Evolutionary conservation across 37 sponge, comb jelly and placozoan genomes (phyloP), one percentile per base, ranked within the genome.

Genomic region (Axinella damicornis): DNA sequence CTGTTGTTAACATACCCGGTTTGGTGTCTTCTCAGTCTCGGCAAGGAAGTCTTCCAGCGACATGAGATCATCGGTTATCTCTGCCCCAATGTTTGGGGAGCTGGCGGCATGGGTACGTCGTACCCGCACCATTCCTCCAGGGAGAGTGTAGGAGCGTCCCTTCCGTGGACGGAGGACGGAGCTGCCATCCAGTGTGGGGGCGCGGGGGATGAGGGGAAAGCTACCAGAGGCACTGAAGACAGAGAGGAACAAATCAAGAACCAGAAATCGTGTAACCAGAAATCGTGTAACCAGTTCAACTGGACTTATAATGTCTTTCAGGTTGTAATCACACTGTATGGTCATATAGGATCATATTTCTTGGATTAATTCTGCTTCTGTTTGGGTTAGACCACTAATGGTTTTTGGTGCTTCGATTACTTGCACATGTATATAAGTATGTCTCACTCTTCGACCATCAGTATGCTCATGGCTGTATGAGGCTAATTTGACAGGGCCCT

Each of bases 11-110:
- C 74, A 35, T 53, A 80, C 83, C 57, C 81, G 63, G 69, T 90
- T 90, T 22, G 94, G 94, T 5, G 91, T 90, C 74, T 86, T 89
- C 68, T 90, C 81, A 64, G 74, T 81, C 63, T 94, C 94, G 0
- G 79, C 76, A 11, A 94, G 80, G 84, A 94, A 94, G 40, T 94
- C 94, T 35, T 90, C 91, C 46, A 94, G 80, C 22, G 94, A 84
- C 76, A 94, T 79, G 36, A 94, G 81, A 38, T 88, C 84, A 21
- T 24, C 37, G 0, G 69, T 21, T 14, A 35, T 71, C 53, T 74
- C 81, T 30, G 66, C 64, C 24, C 54, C 76, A 13, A 71, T 14
- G 20, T 17, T 68, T 25, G 64, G 65, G 12, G 66, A 28, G 21
- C 36, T 25, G 22, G 87, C 57, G 9, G 19, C 33, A 28, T 40